Evolutionary conservation across 2,797 vertebrate genomes (phyloP), one percentile per base, ranked within the genome.

Genomic region (Rousettus madagascariensis): DNA sequence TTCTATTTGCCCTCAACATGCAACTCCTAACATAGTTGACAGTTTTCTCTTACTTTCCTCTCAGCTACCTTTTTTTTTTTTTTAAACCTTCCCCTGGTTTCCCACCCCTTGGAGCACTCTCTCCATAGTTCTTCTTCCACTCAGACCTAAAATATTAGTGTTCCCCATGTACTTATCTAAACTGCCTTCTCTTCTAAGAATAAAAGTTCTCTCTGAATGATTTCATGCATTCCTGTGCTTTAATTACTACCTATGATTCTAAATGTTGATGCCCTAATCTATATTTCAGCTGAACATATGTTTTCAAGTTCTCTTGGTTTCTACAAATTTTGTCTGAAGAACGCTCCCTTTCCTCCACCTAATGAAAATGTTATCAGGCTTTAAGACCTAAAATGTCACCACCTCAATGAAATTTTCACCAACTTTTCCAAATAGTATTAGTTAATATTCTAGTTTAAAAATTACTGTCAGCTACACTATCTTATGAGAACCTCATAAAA

Each of bases 371-470:
- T 85, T 74, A 71, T 55, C 57, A 83, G 69, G 65, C 19, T 83
- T 95, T 61, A 71, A n/a, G 28, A 77, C 33, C 36, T 65, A 80
- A 79, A 66, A 85, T 30, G 22, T 80, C 66, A 90, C 8, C 61
- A 92, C 30, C 3, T 90, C 69, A 89, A 49, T 7, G 68, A 91
- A 43, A 57, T 19, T 55, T 91, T 72, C 49, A 68, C 24, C n/a
- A 68, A 30, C 26, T 77, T 91, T 86, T 49, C 36, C 61, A 78
- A 85, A 85, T 28, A 94, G 3, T 55, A 6, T 61, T 77, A 41
- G 77, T 57, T 80, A 91, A 69, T 36, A 53, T 66, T 51, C 53
- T 71, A 41, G n/a, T 57, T 96, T 63, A 90, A 61, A 91, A 91
- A 93, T 87, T 53, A 80, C 28, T 85, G 93, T 72, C 49, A 85